phyloP scores from a whole-genome alignment of 2,113 vertebrate species.

The Thermophis baileyi region DNA sequence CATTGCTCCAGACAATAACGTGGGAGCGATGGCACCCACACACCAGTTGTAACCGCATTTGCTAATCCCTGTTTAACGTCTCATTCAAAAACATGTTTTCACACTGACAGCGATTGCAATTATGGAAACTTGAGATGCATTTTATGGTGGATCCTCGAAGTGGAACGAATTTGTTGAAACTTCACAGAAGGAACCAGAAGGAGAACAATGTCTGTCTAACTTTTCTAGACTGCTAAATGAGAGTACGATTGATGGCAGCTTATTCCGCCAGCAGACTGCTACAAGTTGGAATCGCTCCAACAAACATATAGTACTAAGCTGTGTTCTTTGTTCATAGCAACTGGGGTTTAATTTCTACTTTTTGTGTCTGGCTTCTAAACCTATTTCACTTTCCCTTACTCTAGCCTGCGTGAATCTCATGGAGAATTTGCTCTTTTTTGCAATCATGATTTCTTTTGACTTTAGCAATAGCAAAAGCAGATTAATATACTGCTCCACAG shows the following conservation, averaged over 20 bases:
- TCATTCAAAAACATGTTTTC: not conserved
- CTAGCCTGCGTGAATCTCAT: not conserved
- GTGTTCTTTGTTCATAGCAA: not conserved
- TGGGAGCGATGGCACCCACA: not conserved
- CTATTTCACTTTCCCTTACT: not conserved
- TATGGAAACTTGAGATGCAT: not conserved
- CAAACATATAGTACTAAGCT: not conserved
- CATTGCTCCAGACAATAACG: not conserved
- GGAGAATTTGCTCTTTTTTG: not conserved
- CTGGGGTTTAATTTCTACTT: not conserved
- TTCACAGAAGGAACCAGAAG: not conserved
- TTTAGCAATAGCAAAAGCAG: not conserved
- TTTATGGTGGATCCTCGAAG: not conserved
- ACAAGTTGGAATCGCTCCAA: not conserved
- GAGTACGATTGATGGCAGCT: not conserved
- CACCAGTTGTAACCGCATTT: not conserved
- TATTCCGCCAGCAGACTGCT: not conserved
- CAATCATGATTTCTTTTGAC: not conserved
- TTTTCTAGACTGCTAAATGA: not conserved
- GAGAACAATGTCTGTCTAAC: not conserved
- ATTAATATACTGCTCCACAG: not conserved
- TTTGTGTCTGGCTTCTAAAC: not conserved
- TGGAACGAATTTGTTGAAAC: not conserved
- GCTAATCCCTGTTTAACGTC: not conserved
- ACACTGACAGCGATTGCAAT: accelerated